A percentile compares a stretch with the other conserved stretches of the same genome.
Evolutionary conservation across 2,113 vertebrate species (phyloP).

Genomic region (human (Homo sapiens)): GRCh38 chr1:90840001-90840500

Average conservation of each 20-base stretch:
- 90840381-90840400: constrained; percentile 94
- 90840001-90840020: constrained; percentile 12
- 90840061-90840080: constrained; percentile 27
- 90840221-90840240: constrained; percentile 89
- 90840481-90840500: constrained; percentile 99
- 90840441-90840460: constrained; percentile 96
- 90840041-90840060: constrained; percentile 65
- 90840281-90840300: constrained; percentile 91
- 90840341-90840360: constrained; percentile 98
- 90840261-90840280: constrained; percentile 93
- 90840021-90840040: background rate
- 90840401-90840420: constrained; percentile 98
- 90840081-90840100: constrained; percentile 63
- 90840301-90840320: constrained; percentile 92
- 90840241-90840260: constrained; percentile 90
- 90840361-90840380: constrained; percentile 99
- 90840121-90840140: constrained; percentile 77
- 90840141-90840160: constrained; percentile 80
- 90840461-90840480: constrained; percentile 99
- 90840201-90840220: constrained; percentile 87
- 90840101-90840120: constrained; percentile 75
- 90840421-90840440: constrained; percentile 99
- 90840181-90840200: constrained; percentile 86
- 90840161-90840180: constrained; percentile 86
- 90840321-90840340: constrained; percentile 95